Evolutionary conservation across 2,113 vertebrate genomes (phyloP), one percentile per base, ranked within the genome.

Genomic region (Pollimyrus isidori): DNA sequence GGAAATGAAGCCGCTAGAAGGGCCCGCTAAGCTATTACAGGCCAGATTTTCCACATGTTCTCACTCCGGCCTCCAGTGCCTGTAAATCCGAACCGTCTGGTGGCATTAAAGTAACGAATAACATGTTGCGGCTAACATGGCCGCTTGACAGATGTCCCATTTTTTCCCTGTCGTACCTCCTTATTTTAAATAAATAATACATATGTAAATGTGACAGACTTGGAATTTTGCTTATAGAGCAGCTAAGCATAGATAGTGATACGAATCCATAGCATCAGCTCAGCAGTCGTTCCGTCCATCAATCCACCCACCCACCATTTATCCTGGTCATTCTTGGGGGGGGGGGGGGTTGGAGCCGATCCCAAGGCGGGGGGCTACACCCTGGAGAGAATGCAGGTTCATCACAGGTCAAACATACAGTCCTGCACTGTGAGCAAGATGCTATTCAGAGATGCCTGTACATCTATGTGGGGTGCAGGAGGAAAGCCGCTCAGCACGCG

Each of bases 211-310:
- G n/a, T 53, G 50, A 87, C 26, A 42, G 86, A 52, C 26, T 87
- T 53, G 35, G 86, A 52, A 39, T n/a, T 87, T 86, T 50, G 83
- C 48, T 87, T 30, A 58, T 50, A 49, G 48, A 87, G 50, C 86
- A 42, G 50, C 49, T 50, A 87, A 87, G 49, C 86, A 21, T 56
- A 87, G 86, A 87, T 87, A 87, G 50, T n/a, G n/a, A 87, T 21
- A 15, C 11, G 3, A 52, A 17, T 87, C 48, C 30, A 58, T 10
- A 48, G 21, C 2, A 5, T 23, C n/a, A 45, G 19, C 82, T 49
- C 82, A 85, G 82, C 82, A 85, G 82, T 49, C 42, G 49, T 26
- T 49, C 42, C 21, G 11, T 85, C 46, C 82, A 85, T 85, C 82
- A 85, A 15, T 49, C 46, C 45, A 10, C 13, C 46, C 45, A 10